Conservation (phyloP, 2,797 vertebrate genomes). For the Gobio occitaniae region DNA sequence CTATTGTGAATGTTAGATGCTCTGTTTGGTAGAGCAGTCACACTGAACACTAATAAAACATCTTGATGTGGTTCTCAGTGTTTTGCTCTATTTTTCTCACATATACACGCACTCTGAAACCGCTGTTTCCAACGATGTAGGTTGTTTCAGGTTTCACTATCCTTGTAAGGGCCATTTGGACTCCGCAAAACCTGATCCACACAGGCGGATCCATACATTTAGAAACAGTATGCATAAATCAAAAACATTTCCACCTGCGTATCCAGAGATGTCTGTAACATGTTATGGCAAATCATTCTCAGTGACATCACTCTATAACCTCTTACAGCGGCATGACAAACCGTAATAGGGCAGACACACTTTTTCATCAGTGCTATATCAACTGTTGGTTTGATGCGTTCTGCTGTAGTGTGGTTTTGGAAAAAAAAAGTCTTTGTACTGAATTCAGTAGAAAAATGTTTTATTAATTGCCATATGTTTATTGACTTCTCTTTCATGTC, state of each 20-base stretch:
- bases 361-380: conserved; percentile 84
- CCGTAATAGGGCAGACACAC: conserved; percentile 52
- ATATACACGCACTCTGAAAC: not conserved
- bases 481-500: conserved; percentile 99
- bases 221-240: not conserved
- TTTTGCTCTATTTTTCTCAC: conserved; percentile 6
- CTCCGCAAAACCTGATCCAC: not conserved
- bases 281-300: not conserved
- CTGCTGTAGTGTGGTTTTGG: conserved; percentile 83
- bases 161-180: not conserved
- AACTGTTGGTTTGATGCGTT: conserved; percentile 79
- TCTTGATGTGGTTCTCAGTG: not conserved
- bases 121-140: not conserved
- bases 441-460: conserved; percentile 96
- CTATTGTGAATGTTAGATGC: conserved; percentile 8
- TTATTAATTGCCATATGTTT: conserved; percentile 99
- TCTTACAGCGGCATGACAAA: conserved; percentile 21
- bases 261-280: conserved; percentile 7
- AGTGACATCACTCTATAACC: conserved; percentile 15
- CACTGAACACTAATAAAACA: conserved; percentile 16
- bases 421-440: conserved; percentile 90
- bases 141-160: not conserved
- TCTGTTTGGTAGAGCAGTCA: conserved; percentile 9
- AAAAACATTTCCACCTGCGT: not conserved
- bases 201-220: not conserved